Evolutionary conservation across 2,888 invertebrate genomes (phyloP), one percentile per base, ranked within the genome.

Genomic region (Aplocera efformata): DNA sequence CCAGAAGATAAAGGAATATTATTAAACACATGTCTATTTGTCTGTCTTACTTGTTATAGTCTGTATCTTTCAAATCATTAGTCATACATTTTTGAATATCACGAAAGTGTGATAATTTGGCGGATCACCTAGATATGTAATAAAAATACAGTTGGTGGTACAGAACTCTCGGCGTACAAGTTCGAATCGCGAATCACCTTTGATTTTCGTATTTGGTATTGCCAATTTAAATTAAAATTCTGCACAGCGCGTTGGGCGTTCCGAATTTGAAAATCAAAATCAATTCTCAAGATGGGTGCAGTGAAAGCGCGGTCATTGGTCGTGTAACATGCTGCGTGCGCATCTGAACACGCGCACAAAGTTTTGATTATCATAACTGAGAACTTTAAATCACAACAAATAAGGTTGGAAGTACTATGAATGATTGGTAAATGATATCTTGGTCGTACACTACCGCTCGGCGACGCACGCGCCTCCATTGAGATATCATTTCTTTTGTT

Each of bases 221-320:
- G 45, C 33, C 33, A 41, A 52, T 43, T 40, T 46, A 43, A 0
- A 58, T 61, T 60, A 51, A 30, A 45, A 58, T 60, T 58, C 56
- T 49, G 53, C 39, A 45, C 49, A 41, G 41, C 63, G 67, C 57
- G 67, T 67, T 70, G 63, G 58, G 58, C 70, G 74, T 74, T 79
- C 75, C 66, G 72, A 75, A 75, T 81, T 80, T 71, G 34, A 70
- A 75, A 79, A 77, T 76, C 72, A 76, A 80, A 77, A 68, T 52
- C 54, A 60, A 58, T 62, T 55, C 53, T 50, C 63, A 81, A 83
- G 76, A 84, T 83, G 76, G 80, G 66, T 71, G 75, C 76, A 78
- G 86, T 77, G 86, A 86, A 86, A 86, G 86, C 80, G 77, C 85
- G 85, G 86, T 85, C 86, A 86, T 85, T 85, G 86, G 84, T 85